phyloP scores from a whole-genome alignment of 2,797 vertebrate species.

The Rhabdophis nuchalis region DNA sequence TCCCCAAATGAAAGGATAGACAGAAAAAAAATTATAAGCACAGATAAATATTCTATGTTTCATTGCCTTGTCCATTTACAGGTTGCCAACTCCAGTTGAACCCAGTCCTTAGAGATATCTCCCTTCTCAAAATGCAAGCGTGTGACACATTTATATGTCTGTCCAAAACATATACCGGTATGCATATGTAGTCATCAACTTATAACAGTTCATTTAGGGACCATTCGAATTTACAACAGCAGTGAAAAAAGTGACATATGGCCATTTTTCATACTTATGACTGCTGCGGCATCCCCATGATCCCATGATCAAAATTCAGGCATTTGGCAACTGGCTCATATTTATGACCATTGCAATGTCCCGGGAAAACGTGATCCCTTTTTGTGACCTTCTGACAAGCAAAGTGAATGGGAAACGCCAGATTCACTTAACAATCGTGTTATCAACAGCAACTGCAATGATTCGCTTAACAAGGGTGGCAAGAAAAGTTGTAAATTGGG shows the following conservation, averaged over 20 bases:
- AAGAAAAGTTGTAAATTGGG: not conserved
- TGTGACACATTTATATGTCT: not conserved
- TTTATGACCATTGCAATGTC: not conserved
- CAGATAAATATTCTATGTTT: not conserved
- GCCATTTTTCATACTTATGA: accelerated
- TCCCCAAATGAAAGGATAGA: not conserved
- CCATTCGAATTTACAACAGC: not conserved
- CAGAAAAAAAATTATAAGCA: not conserved
- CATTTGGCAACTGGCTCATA: not conserved
- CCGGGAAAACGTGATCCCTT: not conserved
- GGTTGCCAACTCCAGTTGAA: not conserved
- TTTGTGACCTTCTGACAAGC: not conserved
- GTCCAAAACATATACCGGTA: not conserved
- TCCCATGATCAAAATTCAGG: not conserved
- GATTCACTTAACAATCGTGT: not conserved
- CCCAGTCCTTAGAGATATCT: not conserved
- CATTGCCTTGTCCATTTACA: not conserved
- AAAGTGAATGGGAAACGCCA: not conserved
- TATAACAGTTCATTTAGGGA: not conserved
- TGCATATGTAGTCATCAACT: not conserved
- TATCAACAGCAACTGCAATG: not conserved
- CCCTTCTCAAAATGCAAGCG: not conserved
- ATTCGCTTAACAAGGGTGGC: not conserved
- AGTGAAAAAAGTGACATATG: not conserved
- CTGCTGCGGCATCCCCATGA: not conserved